Evolutionary conservation across 2,888 invertebrate species (phyloP), one percentile per base, ranked within the genome.

Genomic region (Hemaris fuciformis): DNA sequence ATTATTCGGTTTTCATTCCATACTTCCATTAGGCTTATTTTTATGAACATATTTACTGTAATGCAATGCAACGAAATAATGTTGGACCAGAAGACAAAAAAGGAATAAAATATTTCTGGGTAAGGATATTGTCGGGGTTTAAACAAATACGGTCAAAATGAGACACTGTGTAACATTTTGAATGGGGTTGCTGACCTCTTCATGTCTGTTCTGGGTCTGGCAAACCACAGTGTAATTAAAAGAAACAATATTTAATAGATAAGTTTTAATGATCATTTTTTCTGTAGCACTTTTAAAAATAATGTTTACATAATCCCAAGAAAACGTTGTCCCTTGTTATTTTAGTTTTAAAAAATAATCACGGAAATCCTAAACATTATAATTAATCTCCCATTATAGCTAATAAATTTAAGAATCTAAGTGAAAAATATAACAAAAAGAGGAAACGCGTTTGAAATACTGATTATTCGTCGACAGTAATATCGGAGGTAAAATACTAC

Each of bases 191-290:
- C n/a, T n/a, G n/a, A n/a, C n/a, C n/a, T n/a, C n/a, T n/a, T n/a
- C n/a, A n/a, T n/a, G n/a, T n/a, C n/a, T n/a, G n/a, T n/a, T n/a
- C 46, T 42, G 18, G 42, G n/a, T n/a, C n/a, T n/a, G 18, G 20
- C 45, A 45, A 20, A 45, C 0, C 1, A 3, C 45, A 8, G 45
- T 15, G 45, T 45, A 45, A 45, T 45, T 8, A 38, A 58, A 58
- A 57, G 57, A 59, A 59, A 59, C 10, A 62, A 41, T 18, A 20
- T 56, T 86, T 86, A 89, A 87, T 89, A 89, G 87, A 84, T 90
- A 89, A 85, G 87, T 88, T 90, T 90, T 91, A 89, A 91, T 91
- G 85, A 89, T 89, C 88, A 88, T 89, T 87, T 85, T 78, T 81
- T 86, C 84, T 85, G 87, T 85, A 87, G 88, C 88, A 88, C 78